Conservation (phyloP, 2,113 vertebrate species). For the human region DNA sequence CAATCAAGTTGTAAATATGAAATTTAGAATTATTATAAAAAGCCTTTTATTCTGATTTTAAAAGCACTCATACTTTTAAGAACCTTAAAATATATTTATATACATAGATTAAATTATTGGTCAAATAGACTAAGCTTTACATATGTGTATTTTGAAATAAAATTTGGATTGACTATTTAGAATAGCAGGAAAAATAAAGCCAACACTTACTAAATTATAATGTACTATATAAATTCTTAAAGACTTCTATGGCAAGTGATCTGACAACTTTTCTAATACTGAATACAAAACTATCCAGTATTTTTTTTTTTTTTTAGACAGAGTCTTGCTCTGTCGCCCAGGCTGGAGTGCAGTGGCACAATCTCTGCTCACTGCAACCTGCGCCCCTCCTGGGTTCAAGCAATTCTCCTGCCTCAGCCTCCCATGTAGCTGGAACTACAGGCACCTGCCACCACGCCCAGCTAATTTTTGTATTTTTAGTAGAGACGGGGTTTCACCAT, state of each 20-base stretch:
- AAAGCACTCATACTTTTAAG: not conserved
- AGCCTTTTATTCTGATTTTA: not conserved
- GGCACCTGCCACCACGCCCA: too few species aligned
- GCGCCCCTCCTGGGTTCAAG: too few species aligned
- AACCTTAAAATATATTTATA: not conserved
- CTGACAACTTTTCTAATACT: conserved; percentile 23
- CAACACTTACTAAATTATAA: conserved; percentile 7
- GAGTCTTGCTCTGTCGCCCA: too few species aligned
- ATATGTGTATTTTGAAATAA: conserved; percentile 6
- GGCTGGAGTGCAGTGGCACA: too few species aligned
- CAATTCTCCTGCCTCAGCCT: too few species aligned
- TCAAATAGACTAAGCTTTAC: conserved; percentile 35
- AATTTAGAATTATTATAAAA: conserved; percentile 33
- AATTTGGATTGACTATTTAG: conserved; percentile 28
- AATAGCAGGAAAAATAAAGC: conserved; percentile 36
- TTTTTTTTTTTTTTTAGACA: not conserved
- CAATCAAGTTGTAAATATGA: not conserved
- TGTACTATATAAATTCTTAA: conserved; percentile 20
- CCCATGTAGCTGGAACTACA: too few species aligned
- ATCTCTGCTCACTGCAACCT: too few species aligned
- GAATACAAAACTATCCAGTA: conserved; percentile 24
- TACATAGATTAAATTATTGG: not conserved
- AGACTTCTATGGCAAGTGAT: conserved; percentile 20
- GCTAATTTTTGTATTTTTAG: too few species aligned
- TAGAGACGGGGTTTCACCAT: too few species aligned